Conservation (phyloP, 2,888 invertebrate genomes). For the Ypsolopha scabrella region DNA sequence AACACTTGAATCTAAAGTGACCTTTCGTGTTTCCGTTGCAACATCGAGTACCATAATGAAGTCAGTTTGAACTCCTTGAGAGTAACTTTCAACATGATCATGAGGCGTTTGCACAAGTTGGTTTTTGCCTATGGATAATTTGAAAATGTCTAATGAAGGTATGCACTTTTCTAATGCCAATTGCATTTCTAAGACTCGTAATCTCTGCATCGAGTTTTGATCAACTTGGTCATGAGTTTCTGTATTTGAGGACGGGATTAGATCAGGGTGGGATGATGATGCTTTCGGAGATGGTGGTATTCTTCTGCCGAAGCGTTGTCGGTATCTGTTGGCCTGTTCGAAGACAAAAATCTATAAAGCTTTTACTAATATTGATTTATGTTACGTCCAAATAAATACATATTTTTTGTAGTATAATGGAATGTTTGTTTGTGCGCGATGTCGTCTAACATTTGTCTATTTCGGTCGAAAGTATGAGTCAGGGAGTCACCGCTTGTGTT, state of each 20-base stretch:
- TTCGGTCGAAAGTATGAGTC: conserved; percentile 23
- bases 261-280: conserved; percentile 39
- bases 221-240: conserved; percentile 26
- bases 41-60: conserved; percentile 45
- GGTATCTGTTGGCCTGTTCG: conserved; percentile 64
- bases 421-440: conserved; percentile 15
- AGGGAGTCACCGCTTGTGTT: conserved; percentile 35
- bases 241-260: conserved; percentile 23
- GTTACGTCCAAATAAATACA: not conserved
- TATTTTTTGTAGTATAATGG: not conserved
- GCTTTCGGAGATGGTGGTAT: conserved; percentile 36
- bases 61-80: conserved; percentile 58
- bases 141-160: conserved; percentile 41
- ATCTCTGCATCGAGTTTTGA: conserved; percentile 33
- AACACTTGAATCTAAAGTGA: conserved; percentile 45
- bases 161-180: conserved; percentile 48
- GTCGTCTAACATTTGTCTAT: conserved; percentile 19
- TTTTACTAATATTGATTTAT: not conserved
- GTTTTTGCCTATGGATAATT: conserved; percentile 47
- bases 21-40: conserved; percentile 46
- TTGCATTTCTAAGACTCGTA: conserved; percentile 56
- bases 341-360: conserved; percentile 29
- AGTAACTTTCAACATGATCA: conserved; percentile 39
- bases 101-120: conserved; percentile 48
- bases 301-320: conserved; percentile 52